Conservation (phyloP, 35 echinoderm and acorn worm genomes). For the Apostichopus parvimensis region DNA sequence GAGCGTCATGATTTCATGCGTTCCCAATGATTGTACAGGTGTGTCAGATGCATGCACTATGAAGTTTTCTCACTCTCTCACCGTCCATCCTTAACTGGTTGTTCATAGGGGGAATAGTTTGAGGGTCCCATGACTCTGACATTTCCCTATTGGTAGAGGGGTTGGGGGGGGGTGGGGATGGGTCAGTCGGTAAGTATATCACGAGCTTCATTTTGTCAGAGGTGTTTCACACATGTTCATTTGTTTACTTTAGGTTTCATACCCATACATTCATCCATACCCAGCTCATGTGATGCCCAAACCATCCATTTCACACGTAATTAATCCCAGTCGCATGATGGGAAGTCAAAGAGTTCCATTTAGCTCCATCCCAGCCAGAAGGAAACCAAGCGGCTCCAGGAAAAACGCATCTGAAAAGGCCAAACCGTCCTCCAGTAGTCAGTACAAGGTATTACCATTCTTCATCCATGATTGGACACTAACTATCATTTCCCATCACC, state of each 20-base stretch:
- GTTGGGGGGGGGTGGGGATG: neutral
- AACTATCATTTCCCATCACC: neutral
- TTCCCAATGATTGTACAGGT: slow-evolving; percentile 70
- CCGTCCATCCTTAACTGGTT: neutral
- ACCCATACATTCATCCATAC: slow-evolving; percentile 25
- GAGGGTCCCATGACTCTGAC: neutral
- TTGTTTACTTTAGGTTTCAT: neutral
- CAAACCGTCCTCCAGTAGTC: neutral
- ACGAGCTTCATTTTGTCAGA: neutral
- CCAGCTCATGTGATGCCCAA: slow-evolving; percentile 31
- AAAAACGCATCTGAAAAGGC: slow-evolving; percentile 22
- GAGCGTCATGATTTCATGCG: slow-evolving; percentile 60
- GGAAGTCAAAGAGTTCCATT: neutral
- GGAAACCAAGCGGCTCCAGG: neutral
- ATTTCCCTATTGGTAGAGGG: neutral
- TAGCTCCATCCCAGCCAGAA: neutral
- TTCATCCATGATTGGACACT: neutral
- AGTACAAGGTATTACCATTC: slow-evolving; percentile 28
- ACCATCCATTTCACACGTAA: slow-evolving; percentile 15
- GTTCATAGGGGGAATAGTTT: neutral
- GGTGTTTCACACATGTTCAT: neutral
- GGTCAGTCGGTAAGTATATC: too few species aligned
- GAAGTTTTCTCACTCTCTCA: neutral
- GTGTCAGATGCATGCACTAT: slow-evolving; percentile 50
- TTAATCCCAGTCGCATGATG: slow-evolving; percentile 28